phyloP scores from a whole-genome alignment of 2,113 vertebrate genomes.

The Hipposideros armiger region DNA sequence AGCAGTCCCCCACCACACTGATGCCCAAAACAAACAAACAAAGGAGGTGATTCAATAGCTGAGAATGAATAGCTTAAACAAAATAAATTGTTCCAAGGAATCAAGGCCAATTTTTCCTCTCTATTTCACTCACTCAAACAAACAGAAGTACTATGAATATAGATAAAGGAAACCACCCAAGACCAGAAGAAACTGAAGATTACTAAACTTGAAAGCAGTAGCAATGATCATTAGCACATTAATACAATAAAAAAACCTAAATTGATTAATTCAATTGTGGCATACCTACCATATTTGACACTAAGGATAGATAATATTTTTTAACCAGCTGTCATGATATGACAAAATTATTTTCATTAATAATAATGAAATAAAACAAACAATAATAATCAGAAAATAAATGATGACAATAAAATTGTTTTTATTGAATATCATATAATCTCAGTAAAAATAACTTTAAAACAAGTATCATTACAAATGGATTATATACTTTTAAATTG shows the following conservation, averaged over 20 bases:
- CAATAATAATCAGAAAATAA: background rate
- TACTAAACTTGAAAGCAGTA: background rate
- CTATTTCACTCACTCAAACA: background rate
- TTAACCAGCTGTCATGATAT: background rate
- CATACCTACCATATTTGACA: background rate
- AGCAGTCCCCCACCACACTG: background rate
- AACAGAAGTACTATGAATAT: background rate
- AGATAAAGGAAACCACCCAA: background rate
- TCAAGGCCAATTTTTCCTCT: background rate
- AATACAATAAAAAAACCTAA: background rate
- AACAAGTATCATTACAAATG: background rate
- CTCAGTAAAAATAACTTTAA: background rate
- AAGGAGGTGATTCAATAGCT: background rate
- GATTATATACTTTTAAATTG: background rate
- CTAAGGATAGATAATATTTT: background rate
- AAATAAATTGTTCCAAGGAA: background rate
- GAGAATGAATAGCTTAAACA: background rate
- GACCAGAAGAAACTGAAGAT: background rate
- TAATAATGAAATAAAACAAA: background rate
- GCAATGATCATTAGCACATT: background rate
- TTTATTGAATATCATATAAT: background rate
- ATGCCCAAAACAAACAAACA: background rate
- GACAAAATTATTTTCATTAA: background rate
- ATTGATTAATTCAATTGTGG: background rate
- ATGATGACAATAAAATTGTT: background rate